Percentiles rank a stretch among this genome's conserved stretches.
Conservation (phyloP, 1,140 invertebrate species). For the Zeugodacus cucurbitae region DNA sequence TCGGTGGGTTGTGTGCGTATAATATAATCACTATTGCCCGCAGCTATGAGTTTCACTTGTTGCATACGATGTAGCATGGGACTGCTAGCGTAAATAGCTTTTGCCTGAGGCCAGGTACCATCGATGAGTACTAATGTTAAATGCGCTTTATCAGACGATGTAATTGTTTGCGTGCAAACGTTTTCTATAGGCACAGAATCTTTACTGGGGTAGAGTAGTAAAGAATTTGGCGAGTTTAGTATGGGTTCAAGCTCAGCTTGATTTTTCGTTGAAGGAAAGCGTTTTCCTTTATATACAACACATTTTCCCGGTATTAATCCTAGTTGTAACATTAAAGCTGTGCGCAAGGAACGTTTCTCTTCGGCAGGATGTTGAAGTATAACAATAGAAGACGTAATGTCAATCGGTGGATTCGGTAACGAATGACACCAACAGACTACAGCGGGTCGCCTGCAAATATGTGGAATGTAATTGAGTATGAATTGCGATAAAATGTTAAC, state of each 20-base stretch:
- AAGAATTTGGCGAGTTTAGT: conserved; percentile 75
- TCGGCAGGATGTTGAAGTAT: conserved; percentile 94
- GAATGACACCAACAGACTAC: conserved; percentile 90
- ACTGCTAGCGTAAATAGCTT: conserved; percentile 83
- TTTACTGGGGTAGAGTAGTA: conserved; percentile 86
- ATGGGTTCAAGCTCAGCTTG: conserved; percentile 74
- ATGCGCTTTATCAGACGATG: conserved; percentile 55
- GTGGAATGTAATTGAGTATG: background rate
- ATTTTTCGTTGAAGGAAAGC: conserved; percentile 79
- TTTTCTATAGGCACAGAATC: conserved; percentile 69
- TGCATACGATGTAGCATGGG: conserved; percentile 73
- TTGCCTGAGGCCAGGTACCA: conserved; percentile 95
- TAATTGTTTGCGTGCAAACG: conserved; percentile 69
- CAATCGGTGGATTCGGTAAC: conserved; percentile 76
- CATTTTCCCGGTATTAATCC: conserved; percentile 80
- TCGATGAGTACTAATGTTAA: conserved; percentile 90
- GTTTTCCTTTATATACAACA: conserved; percentile 83
- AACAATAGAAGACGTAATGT: conserved; percentile 77
- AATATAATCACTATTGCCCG: conserved; percentile 84
- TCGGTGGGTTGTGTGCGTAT: conserved; percentile 94
- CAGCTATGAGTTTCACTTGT: conserved; percentile 81
- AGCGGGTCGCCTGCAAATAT: conserved; percentile 76
- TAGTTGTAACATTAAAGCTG: conserved; percentile 87
- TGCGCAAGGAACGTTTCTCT: conserved; percentile 87
- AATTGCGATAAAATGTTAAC: conserved; percentile 50